Conservation (phyloP, 2,888 invertebrate genomes). For the Falcaria lacertinaria region DNA sequence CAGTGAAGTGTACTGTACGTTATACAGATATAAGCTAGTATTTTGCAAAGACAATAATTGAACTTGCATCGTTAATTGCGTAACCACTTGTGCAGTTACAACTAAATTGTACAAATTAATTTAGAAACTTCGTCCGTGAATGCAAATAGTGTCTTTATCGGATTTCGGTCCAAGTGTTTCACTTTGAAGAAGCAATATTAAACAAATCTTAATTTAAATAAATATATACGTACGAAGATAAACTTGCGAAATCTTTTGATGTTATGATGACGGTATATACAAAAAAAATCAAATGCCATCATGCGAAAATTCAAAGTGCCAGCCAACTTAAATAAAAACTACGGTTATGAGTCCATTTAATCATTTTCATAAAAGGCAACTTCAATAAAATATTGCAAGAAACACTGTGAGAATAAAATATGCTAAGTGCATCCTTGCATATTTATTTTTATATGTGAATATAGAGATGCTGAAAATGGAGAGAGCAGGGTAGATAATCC, state of each 20-base stretch:
- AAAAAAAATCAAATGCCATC: too few species aligned
- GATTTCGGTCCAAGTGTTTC: too few species aligned
- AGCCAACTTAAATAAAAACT: too few species aligned
- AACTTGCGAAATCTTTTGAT: conserved; percentile 11
- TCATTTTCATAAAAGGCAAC: too few species aligned
- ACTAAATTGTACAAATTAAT: neutral
- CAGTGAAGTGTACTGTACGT: neutral
- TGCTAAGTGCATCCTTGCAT: too few species aligned
- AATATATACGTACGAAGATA: neutral
- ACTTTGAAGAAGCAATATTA: too few species aligned
- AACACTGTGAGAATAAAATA: too few species aligned
- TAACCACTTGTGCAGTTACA: neutral
- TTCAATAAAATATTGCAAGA: too few species aligned
- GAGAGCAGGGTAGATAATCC: conserved; percentile 30
- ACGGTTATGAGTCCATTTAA: too few species aligned
- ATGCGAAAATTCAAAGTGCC: too few species aligned
- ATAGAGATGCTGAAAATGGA: conserved; percentile 26
- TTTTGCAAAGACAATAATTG: neutral
- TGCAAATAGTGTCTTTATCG: neutral
- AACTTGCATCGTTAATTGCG: neutral
- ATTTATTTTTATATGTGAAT: conserved; percentile 18
- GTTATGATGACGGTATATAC: too few species aligned
- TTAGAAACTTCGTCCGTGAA: neutral
- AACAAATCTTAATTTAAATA: too few species aligned
- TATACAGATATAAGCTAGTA: neutral